Percentiles rank a stretch among this genome's conserved stretches.
Evolutionary conservation across 2,113 vertebrate species (phyloP).

Genomic region (Zeus faber): DNA sequence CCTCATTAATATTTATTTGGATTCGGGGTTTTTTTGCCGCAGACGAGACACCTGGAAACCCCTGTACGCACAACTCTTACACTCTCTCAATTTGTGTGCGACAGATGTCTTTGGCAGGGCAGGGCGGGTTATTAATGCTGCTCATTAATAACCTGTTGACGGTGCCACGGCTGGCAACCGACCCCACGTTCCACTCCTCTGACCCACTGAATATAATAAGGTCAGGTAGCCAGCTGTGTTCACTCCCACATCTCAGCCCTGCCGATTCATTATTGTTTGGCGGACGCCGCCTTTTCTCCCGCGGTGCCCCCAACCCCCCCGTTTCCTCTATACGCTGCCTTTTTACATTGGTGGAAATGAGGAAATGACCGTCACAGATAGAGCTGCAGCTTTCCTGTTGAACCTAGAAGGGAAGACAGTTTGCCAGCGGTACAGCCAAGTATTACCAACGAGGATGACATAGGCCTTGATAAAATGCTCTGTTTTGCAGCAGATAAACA

Average conservation of each 20-base stretch:
- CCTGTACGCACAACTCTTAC: too few species aligned
- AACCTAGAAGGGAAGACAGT: conserved; percentile 55
- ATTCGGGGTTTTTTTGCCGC: too few species aligned
- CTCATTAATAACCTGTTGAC: background rate
- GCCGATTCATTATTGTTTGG: conserved; percentile 52
- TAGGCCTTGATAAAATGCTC: too few species aligned
- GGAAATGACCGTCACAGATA: conserved; percentile 61
- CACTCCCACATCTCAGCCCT: conserved; percentile 8
- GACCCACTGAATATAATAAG: conserved; percentile 21
- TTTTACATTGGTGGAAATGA: conserved; percentile 62
- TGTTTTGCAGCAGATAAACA: too few species aligned
- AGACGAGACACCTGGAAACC: too few species aligned
- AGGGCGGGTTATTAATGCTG: background rate
- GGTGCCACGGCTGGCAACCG: conserved; percentile 19
- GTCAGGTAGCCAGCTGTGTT: conserved; percentile 28
- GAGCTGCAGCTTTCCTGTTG: conserved; percentile 58
- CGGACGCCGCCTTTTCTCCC: conserved; percentile 15
- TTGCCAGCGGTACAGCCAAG: too few species aligned
- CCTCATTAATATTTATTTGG: too few species aligned
- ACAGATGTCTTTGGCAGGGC: background rate
- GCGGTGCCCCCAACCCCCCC: conserved; percentile 30
- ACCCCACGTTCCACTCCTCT: conserved; percentile 23
- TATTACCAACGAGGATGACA: too few species aligned
- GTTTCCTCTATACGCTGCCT: conserved; percentile 53
- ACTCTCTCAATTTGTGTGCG: too few species aligned